phyloP scores from a whole-genome alignment of 2,888 invertebrate species.

The Caenorhabditis sp. region DNA sequence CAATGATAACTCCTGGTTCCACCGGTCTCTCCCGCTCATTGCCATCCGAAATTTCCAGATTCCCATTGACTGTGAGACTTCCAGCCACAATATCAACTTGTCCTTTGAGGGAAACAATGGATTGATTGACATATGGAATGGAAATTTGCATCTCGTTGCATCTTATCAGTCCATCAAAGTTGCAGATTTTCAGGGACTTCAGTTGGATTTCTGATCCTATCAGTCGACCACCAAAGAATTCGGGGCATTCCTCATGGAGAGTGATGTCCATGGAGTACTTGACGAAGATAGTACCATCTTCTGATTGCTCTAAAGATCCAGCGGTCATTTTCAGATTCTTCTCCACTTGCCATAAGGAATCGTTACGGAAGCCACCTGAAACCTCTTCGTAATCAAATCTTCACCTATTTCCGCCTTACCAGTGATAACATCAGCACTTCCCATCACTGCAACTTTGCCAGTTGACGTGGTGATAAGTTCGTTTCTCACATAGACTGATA shows the following conservation, averaged over 20 bases:
- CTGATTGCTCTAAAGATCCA: slow-evolving; percentile 69
- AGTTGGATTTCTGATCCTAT: slow-evolving; percentile 62
- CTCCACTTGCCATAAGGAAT: slow-evolving; percentile 68
- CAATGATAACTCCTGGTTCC: slow-evolving; percentile 58
- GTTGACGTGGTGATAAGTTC: slow-evolving; percentile 68
- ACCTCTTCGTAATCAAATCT: no score
- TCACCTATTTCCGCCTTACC: no score
- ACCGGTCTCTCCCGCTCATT: slow-evolving; percentile 44
- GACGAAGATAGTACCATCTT: slow-evolving; percentile 68
- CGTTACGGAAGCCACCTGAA: slow-evolving; percentile 64
- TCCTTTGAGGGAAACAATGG: slow-evolving; percentile 63
- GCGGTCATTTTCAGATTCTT: slow-evolving; percentile 64
- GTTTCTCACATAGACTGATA: slow-evolving; percentile 62
- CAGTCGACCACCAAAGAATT: slow-evolving; percentile 65
- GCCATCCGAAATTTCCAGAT: slow-evolving; percentile 45
- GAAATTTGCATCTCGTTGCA: slow-evolving; percentile 70
- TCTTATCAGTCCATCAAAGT: slow-evolving; percentile 64
- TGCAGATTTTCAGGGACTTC: slow-evolving; percentile 52
- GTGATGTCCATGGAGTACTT: slow-evolving; percentile 67
- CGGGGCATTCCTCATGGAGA: slow-evolving; percentile 60
- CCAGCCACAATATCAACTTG: slow-evolving; percentile 71
- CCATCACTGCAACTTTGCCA: slow-evolving; percentile 63
- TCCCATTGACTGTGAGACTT: slow-evolving; percentile 68
- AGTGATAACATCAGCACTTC: slow-evolving; percentile 58
- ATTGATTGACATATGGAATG: slow-evolving; percentile 66